A percentile compares a stretch with the other conserved stretches of the same genome.
phyloP scores from a whole-genome alignment of 1,140 invertebrate species.

The Hyles euphorbiae region DNA sequence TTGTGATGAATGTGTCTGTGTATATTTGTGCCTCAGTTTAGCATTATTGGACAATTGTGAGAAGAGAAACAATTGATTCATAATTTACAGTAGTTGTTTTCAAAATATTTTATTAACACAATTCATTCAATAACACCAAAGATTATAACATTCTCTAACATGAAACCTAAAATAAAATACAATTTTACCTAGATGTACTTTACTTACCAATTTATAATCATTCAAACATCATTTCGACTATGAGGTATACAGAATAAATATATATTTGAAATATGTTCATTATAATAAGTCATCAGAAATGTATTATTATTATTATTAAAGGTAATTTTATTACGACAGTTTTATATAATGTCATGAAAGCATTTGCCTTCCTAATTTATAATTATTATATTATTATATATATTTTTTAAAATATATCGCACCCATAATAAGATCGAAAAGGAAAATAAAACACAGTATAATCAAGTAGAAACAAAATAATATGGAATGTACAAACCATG shows the following conservation, averaged over 20 bases:
- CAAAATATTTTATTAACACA: conserved; percentile 78
- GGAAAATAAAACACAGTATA: conserved; percentile 72
- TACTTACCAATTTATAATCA: conserved; percentile 73
- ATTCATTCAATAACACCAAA: conserved; percentile 77
- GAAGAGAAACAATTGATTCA: conserved; percentile 64
- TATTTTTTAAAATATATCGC: conserved; percentile 40
- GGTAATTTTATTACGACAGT: conserved; percentile 47
- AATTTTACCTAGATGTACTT: conserved; percentile 68
- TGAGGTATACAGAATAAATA: conserved; percentile 74
- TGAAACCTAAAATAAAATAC: conserved; percentile 74
- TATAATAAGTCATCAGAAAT: conserved; percentile 65
- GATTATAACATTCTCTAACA: conserved; percentile 76
- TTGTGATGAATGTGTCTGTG: too few relatives aligned
- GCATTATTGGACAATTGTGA: conserved; percentile 22
- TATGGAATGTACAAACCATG: conserved; percentile 82
- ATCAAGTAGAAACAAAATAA: conserved; percentile 77
- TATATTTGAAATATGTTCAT: conserved; percentile 64
- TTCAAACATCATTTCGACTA: conserved; percentile 75
- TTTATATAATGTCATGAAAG: conserved; percentile 57
- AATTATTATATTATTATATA: background rate
- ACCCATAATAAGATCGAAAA: conserved; percentile 51
- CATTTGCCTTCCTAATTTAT: conserved; percentile 41
- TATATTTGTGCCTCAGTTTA: background rate
- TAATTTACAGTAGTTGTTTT: conserved; percentile 71
- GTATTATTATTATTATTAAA: conserved; percentile 36